These are phyloP conservation scores for human DNA, from an alignment of 2,113 vertebrate species.

Conservation along the genomic window DNA sequence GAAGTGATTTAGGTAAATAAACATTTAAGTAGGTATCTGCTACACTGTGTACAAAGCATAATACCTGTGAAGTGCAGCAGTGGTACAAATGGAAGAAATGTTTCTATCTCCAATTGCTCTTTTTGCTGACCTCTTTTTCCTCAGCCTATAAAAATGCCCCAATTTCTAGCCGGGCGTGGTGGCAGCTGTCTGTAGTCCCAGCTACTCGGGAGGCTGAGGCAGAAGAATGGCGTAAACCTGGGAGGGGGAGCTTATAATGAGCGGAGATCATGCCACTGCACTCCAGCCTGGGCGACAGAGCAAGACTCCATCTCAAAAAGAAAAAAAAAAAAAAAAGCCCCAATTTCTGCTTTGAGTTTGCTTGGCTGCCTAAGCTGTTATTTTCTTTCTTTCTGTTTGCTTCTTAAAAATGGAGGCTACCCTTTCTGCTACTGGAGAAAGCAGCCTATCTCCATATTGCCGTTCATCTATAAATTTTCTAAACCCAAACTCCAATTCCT, in stretches of 20 bases:
- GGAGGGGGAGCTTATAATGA: too few relatives aligned
- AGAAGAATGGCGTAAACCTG: too few relatives aligned
- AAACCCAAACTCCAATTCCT: not conserved
- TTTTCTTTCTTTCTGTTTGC: not conserved
- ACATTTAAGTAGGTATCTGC: not conserved
- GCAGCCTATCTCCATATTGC: not conserved
- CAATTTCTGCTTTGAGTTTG: not conserved
- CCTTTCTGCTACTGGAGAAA: not conserved
- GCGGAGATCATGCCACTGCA: too few relatives aligned
- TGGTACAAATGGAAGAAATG: not conserved
- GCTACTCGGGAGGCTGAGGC: too few relatives aligned
- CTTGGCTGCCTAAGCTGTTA: not conserved
- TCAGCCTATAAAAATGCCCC: not conserved
- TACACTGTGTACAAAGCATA: not conserved
- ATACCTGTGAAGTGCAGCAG: not conserved
- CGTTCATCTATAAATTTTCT: not conserved
- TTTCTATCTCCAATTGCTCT: not conserved
- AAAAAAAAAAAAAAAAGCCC: not conserved
- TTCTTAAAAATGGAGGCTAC: not conserved
- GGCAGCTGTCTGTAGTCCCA: too few relatives aligned
- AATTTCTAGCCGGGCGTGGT: not conserved
- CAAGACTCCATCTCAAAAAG: too few relatives aligned
- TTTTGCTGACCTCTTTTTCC: not conserved
- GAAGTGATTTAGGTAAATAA: not conserved
- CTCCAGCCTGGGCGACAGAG: too few relatives aligned